phyloP scores from a whole-genome alignment of 2,888 invertebrate genomes.

The Lutraria lutraria region DNA sequence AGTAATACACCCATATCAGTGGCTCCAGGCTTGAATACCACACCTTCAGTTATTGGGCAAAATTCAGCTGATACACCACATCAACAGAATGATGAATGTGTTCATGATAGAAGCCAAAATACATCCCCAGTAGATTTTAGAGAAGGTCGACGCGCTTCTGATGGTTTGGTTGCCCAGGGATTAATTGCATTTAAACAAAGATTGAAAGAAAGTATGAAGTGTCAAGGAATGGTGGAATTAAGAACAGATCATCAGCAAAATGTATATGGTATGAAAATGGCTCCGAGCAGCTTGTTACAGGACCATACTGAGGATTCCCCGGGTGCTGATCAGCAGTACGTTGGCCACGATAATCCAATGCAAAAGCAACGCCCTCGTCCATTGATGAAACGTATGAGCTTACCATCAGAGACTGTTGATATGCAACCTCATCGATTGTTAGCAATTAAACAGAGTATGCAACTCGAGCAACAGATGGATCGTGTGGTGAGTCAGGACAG shows the following conservation, averaged over 20 bases:
- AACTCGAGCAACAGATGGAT: conserved; percentile 85
- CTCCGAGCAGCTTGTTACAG: conserved; percentile 66
- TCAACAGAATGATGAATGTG: conserved; percentile 61
- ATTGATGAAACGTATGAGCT: conserved; percentile 85
- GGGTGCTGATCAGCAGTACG: conserved; percentile 62
- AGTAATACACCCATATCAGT: conserved; percentile 36
- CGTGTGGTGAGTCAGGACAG: conserved; percentile 74
- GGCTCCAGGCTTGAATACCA: conserved; percentile 30
- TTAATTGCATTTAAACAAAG: conserved; percentile 92
- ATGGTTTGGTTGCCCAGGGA: conserved; percentile 92
- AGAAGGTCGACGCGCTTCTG: conserved; percentile 92
- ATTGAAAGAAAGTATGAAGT: conserved; percentile 92
- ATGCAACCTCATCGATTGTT: conserved; percentile 86
- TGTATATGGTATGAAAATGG: conserved; percentile 67
- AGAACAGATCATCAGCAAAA: conserved; percentile 87
- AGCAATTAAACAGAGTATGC: conserved; percentile 86
- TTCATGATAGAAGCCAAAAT: conserved; percentile 86
- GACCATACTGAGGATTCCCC: conserved; percentile 66
- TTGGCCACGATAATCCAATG: conserved; percentile 66
- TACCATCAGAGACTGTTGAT: conserved; percentile 85
- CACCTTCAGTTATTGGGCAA: conserved; percentile 38
- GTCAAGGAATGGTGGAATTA: conserved; percentile 93
- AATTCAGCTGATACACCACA: background rate
- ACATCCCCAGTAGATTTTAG: conserved; percentile 94
- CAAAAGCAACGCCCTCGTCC: conserved; percentile 77